Evolutionary conservation across 2,113 vertebrate species (phyloP).

Genomic region (Atrichornis clamosus): DNA sequence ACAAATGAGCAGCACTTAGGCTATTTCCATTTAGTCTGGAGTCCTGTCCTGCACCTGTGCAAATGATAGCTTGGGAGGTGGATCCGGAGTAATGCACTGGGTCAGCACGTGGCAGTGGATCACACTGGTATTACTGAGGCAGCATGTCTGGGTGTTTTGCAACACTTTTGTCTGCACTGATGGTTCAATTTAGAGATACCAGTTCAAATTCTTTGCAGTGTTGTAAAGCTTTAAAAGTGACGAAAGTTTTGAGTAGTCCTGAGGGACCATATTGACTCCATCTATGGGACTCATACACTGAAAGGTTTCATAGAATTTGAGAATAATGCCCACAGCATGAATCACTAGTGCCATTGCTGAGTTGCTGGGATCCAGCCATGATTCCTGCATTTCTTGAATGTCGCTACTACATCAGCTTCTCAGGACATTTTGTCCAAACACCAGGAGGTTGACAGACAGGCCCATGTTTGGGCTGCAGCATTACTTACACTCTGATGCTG

Average conservation of each 20-base stretch:
- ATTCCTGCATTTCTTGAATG: conserved; percentile 33
- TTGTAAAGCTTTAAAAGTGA: not conserved
- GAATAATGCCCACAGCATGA: conserved; percentile 21
- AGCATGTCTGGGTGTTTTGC: not conserved
- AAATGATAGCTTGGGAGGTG: not conserved
- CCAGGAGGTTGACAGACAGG: conserved; percentile 30
- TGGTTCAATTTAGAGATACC: not conserved
- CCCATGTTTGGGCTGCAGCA: conserved; percentile 25
- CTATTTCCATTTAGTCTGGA: not conserved
- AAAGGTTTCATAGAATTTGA: conserved; percentile 24
- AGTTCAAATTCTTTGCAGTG: not conserved
- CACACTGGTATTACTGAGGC: not conserved
- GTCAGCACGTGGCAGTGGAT: not conserved
- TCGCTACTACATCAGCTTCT: conserved; percentile 7
- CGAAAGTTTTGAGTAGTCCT: not conserved
- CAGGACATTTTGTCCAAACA: conserved; percentile 37
- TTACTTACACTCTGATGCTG: conserved; percentile 45
- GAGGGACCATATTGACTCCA: not conserved
- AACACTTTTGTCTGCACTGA: not conserved
- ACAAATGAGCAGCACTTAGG: not conserved
- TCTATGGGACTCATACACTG: not conserved
- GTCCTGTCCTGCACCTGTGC: not conserved
- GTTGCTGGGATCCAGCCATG: not conserved
- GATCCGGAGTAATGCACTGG: not conserved
- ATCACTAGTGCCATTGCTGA: not conserved